Evolutionary conservation across 2,888 invertebrate species (phyloP).

Genomic region (Polyploca ridens): DNA sequence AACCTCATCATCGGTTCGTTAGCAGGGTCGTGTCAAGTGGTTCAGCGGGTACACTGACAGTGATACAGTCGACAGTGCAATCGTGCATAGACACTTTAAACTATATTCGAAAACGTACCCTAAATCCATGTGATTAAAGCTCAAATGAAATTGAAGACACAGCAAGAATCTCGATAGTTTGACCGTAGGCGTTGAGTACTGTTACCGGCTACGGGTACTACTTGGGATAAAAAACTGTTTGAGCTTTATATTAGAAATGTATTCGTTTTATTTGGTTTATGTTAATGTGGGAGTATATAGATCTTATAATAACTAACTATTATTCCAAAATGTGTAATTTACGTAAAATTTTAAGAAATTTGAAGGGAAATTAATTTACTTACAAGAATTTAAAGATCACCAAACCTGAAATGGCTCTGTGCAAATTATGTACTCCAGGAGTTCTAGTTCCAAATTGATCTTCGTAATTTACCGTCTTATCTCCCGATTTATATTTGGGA

Average conservation of each 20-base stretch:
- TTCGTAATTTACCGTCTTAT: too few species aligned
- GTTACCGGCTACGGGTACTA: slow-evolving; percentile 43
- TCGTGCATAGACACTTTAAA: slow-evolving; percentile 11
- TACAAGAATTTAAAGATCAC: too few species aligned
- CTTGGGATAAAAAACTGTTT: slow-evolving; percentile 55
- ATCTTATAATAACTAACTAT: too few species aligned
- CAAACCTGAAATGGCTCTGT: too few species aligned
- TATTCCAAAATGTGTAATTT: too few species aligned
- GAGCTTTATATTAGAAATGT: slow-evolving; percentile 57
- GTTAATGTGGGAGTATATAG: slow-evolving; percentile 15
- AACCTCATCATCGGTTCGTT: slow-evolving; percentile 63
- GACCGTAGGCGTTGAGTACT: slow-evolving; percentile 63
- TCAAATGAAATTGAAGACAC: slow-evolving; percentile 18
- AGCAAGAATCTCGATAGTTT: slow-evolving; percentile 36
- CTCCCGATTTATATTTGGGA: too few species aligned
- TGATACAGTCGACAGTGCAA: slow-evolving; percentile 26
- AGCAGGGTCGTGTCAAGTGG: slow-evolving; percentile 63
- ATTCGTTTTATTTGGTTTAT: slow-evolving; percentile 52
- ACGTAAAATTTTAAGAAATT: too few species aligned
- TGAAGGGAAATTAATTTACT: too few species aligned
- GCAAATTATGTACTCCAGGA: too few species aligned
- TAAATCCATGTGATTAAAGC: slow-evolving; percentile 16
- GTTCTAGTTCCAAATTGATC: too few species aligned
- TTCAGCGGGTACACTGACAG: slow-evolving; percentile 37
- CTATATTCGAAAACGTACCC: slow-evolving; percentile 31